A percentile compares a stretch with the other conserved stretches of the same genome.
Evolutionary conservation across 1,140 invertebrate species (phyloP).

Genomic region (Rhopalosiphum maidis): DNA sequence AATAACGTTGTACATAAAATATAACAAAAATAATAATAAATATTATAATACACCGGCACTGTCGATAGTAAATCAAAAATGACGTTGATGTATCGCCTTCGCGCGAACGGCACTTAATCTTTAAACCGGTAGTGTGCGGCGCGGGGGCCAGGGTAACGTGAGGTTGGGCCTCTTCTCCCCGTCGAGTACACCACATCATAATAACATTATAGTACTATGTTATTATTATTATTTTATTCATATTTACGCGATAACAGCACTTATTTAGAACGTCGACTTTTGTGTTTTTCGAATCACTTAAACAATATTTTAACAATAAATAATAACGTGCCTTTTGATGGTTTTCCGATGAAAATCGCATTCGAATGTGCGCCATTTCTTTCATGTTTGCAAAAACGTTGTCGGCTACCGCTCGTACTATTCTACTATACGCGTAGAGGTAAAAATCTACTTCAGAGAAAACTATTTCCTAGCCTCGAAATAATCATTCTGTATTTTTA

Average conservation of each 20-base stretch:
- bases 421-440: background rate
- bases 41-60: background rate
- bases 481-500: background rate
- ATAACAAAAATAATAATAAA: background rate
- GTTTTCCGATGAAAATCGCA: background rate
- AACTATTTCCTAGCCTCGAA: background rate
- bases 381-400: background rate
- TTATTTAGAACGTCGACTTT: background rate
- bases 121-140: background rate
- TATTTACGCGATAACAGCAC: background rate
- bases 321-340: background rate
- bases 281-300: background rate
- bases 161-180: too few species aligned
- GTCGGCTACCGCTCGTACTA: background rate
- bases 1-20: background rate
- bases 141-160: too few species aligned
- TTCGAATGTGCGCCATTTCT: background rate
- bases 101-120: constrained; percentile 10
- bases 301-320: background rate
- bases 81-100: constrained; percentile 50
- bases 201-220: background rate
- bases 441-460: background rate
- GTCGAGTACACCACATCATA: background rate
- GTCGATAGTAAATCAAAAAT: constrained; percentile 54
- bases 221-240: background rate